Evolutionary conservation across 2,113 vertebrate species (phyloP), one percentile per base, ranked within the genome.

Genomic region (Ariopsis seemanni): DNA sequence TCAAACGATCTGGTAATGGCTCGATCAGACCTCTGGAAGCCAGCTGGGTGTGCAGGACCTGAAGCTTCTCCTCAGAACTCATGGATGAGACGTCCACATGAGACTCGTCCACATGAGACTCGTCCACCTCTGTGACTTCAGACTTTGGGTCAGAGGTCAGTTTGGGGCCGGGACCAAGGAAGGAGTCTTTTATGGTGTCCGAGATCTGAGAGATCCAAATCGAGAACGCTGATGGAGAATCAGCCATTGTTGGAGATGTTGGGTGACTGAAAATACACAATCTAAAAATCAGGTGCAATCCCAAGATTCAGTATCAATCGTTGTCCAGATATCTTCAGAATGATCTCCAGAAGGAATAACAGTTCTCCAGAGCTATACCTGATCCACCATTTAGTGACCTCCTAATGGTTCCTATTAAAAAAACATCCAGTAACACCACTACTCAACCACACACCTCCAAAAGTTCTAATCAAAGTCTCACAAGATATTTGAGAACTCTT

Each of bases 181-280:
- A 91, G 0, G 93, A 94, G 80, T 91, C 89, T 79, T 95, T 96
- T 60, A 96, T 84, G 0, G 95, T 94, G 92, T 96, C 95, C 0
- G 96, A 96, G 74, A 96, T 88, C 57, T 95, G 94, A 60, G 95
- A 94, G 88, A 97, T 93, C 96, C 96, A 97, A 67, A 94, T 93
- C 11, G 94, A 95, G 52, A 97, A 89, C 8, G 95, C 55, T 30
- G 82, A 60, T 25, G 75, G 72, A 72, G 87, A 58, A 17, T 85
- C 85, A 0, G 89, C 84, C 90, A 91, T 91, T 42, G 42, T 18
- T n/a, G 53, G 1, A 34, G 30, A 67, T 48, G 22, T 14, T 20
- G 52, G n/a, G 10, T 8, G 93, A 6, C 27, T 15, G 20, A 90
- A 95, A 93, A 88, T 27, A 42, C 55, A 10, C 57, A 10, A 27